These are phyloP conservation scores for Isotomurus palustris DNA, from an alignment of 2,888 invertebrate species.

Conservation along the genomic window DNA sequence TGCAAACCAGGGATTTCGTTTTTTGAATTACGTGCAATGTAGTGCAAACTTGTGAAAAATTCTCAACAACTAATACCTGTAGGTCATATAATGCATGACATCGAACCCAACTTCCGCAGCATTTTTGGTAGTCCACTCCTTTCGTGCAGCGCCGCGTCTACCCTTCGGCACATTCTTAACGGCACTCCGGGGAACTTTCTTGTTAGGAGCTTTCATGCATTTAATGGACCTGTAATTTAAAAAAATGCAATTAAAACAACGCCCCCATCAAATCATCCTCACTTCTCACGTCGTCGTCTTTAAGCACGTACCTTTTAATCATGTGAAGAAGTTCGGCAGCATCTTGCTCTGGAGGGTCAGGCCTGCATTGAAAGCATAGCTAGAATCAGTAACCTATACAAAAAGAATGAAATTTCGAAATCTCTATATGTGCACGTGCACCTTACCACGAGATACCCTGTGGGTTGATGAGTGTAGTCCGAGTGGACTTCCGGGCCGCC, in stretches of 20 bases:
- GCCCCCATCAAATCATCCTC: neutral
- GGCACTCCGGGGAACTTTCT: constrained; percentile 25
- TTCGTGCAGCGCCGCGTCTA: constrained; percentile 29
- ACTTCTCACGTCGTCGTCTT: constrained; percentile 17
- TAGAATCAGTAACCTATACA: neutral
- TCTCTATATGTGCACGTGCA: neutral
- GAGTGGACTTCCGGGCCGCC: constrained; percentile 8
- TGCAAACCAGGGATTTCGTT: too few species aligned
- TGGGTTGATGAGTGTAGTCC: constrained; percentile 37
- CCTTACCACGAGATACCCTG: constrained; percentile 36
- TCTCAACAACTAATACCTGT: constrained; percentile 6
- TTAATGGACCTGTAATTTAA: constrained; percentile 18
- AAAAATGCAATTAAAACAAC: neutral
- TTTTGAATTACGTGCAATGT: too few species aligned
- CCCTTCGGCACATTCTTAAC: constrained; percentile 29
- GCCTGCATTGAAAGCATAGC: constrained; percentile 21
- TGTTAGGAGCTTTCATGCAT: constrained; percentile 26
- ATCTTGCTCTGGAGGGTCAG: too few species aligned
- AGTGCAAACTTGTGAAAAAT: neutral
- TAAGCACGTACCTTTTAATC: too few species aligned
- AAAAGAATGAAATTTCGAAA: neutral
- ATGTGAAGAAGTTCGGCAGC: too few species aligned
- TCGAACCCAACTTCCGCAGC: constrained; percentile 27
- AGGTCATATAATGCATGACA: constrained; percentile 8
- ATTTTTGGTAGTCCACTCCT: constrained; percentile 19